Conservation (phyloP, 2,113 vertebrate species). For the Ictalurus furcatus region DNA sequence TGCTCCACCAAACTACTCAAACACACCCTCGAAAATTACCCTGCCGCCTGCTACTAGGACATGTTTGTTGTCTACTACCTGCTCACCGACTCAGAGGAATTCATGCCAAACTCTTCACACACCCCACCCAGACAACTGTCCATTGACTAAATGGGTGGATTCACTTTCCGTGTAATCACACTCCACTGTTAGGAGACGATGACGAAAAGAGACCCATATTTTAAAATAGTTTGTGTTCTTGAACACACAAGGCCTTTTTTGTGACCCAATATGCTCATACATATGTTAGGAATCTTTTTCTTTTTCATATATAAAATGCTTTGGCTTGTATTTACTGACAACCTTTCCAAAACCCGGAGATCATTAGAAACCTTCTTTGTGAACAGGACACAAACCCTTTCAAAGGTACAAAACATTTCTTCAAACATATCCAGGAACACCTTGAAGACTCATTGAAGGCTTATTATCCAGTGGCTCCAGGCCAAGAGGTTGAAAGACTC, state of each 20-base stretch:
- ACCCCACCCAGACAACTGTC: constrained; percentile 38
- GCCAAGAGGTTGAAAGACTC: constrained; percentile 60
- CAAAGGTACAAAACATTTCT: constrained; percentile 35
- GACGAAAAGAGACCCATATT: not conserved
- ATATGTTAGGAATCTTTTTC: not conserved
- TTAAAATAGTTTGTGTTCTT: constrained; percentile 1
- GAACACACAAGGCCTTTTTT: constrained; percentile 6
- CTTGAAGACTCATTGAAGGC: constrained; percentile 52
- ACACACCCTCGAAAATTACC: constrained; percentile 46
- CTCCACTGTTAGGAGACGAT: constrained; percentile 20
- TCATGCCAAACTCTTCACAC: constrained; percentile 25
- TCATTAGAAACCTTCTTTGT: not conserved
- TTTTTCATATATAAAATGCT: not conserved
- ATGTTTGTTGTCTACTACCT: constrained; percentile 41
- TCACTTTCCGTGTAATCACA: constrained; percentile 30
- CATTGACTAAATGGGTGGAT: constrained; percentile 41
- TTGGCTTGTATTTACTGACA: not conserved
- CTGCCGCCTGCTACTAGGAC: constrained; percentile 34
- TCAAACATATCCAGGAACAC: constrained; percentile 53
- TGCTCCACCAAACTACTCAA: constrained; percentile 45
- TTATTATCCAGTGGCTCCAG: constrained; percentile 53
- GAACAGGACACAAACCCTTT: not conserved
- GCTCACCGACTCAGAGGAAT: constrained; percentile 15
- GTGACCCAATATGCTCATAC: not conserved
- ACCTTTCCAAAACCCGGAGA: not conserved